Percentiles rank a stretch among this genome's conserved stretches.
These are phyloP conservation scores for Drosophila santomea DNA, from an alignment of 1,140 invertebrate species.

Conservation along the genomic window DNA sequence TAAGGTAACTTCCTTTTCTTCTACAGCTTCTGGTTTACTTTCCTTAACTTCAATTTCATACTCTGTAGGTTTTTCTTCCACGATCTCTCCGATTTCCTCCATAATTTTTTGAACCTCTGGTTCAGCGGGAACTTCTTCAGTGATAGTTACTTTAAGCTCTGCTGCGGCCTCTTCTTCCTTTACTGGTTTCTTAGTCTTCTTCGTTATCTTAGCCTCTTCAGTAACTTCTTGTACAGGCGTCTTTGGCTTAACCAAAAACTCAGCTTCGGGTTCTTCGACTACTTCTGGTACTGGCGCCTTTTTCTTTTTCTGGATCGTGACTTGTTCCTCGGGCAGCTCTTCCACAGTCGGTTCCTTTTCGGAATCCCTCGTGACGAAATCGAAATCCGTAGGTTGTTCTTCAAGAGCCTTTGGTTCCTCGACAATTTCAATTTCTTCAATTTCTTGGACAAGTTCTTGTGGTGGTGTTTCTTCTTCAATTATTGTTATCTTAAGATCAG, in stretches of 20 bases:
- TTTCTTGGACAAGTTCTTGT: conserved; percentile 65
- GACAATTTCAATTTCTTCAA: conserved; percentile 64
- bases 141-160: conserved; percentile 65
- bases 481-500: conserved; percentile 71
- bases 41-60: conserved; percentile 62
- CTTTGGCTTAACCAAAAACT: conserved; percentile 68
- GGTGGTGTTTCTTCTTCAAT: conserved; percentile 64
- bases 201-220: conserved; percentile 80
- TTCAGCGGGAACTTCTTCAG: conserved; percentile 51
- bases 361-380: conserved; percentile 62
- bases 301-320: conserved; percentile 68
- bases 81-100: conserved; percentile 61
- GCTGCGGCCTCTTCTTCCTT: conserved; percentile 61
- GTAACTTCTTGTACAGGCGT: conserved; percentile 69
- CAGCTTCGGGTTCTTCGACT: conserved; percentile 75
- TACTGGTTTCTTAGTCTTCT: conserved; percentile 62
- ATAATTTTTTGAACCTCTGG: conserved; percentile 59
- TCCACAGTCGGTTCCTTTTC: conserved; percentile 61
- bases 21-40: conserved; percentile 47
- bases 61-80: conserved; percentile 35
- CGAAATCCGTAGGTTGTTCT: conserved; percentile 49
- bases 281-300: conserved; percentile 47
- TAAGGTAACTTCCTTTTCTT: conserved; percentile 51
- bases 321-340: conserved; percentile 68
- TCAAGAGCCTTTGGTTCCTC: conserved; percentile 45